Conservation (phyloP, 2,113 vertebrate genomes). For the Oryzias woworae region DNA sequence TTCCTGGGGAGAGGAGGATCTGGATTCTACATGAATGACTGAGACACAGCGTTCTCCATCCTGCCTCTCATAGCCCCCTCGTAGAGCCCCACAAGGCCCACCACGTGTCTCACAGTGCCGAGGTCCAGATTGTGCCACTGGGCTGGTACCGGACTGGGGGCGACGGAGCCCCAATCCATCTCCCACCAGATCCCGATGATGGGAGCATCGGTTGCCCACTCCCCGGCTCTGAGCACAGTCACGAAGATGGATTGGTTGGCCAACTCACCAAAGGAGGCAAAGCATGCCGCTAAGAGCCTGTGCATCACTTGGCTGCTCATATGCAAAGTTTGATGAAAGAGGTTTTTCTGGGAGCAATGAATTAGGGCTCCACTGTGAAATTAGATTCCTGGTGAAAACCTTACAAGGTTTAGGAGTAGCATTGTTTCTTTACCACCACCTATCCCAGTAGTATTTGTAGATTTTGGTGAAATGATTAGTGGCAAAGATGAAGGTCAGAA, state of each 20-base stretch:
- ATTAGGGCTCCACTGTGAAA: conserved; percentile 76
- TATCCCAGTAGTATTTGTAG: conserved; percentile 24
- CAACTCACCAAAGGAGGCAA: conserved; percentile 82
- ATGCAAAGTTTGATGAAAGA: conserved; percentile 86
- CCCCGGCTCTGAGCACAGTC: conserved; percentile 79
- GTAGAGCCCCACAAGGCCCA: conserved; percentile 61
- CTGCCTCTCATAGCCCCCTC: conserved; percentile 50
- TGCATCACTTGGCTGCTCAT: conserved; percentile 84
- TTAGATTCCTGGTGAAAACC: conserved; percentile 71
- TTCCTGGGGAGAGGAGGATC: conserved; percentile 70
- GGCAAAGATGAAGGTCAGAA: conserved; percentile 35
- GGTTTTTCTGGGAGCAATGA: conserved; percentile 79
- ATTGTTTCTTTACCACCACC: conserved; percentile 58
- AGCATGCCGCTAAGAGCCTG: conserved; percentile 82
- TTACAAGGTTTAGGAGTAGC: conserved; percentile 60
- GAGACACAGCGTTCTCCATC: conserved; percentile 66
- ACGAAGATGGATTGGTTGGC: conserved; percentile 86
- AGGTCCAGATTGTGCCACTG: conserved; percentile 80
- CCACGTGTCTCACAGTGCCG: conserved; percentile 60
- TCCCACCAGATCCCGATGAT: conserved; percentile 89
- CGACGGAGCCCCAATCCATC: conserved; percentile 82
- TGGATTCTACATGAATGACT: conserved; percentile 77
- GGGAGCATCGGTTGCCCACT: conserved; percentile 80
- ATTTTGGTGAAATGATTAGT: conserved; percentile 35
- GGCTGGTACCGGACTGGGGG: conserved; percentile 79